Percentiles rank a stretch among this genome's conserved stretches.
Evolutionary conservation across 1,140 invertebrate species (phyloP).

Genomic region (Pogonomyrmex californicus): DNA sequence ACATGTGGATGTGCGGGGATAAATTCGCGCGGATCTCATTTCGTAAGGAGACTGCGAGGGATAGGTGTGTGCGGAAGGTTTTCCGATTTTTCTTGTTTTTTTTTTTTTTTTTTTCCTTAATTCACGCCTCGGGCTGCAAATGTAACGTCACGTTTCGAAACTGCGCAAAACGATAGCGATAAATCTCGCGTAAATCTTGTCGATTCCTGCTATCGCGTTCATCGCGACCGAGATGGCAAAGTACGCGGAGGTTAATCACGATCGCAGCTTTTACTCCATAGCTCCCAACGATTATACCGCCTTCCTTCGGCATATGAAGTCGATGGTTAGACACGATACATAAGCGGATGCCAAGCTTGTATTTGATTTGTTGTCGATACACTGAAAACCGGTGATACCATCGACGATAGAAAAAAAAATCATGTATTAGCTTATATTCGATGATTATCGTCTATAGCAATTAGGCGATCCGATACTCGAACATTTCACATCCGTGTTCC

Average conservation of each 20-base stretch:
- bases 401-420: constrained; percentile 21
- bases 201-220: constrained; percentile 4
- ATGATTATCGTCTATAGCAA: constrained; percentile 43
- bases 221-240: constrained; percentile 36
- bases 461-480: constrained; percentile 28
- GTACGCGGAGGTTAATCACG: constrained; percentile 49
- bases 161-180: not conserved
- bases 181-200: constrained; percentile 24
- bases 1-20: not conserved
- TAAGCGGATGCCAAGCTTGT: not conserved
- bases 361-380: constrained; percentile 32
- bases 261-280: constrained; percentile 14
- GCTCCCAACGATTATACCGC: constrained; percentile 9
- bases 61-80: not conserved
- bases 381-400: constrained; percentile 38
- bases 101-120: too few relatives aligned
- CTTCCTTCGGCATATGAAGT: constrained; percentile 6
- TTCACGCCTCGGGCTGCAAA: not conserved
- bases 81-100: not conserved
- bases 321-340: constrained; percentile 42
- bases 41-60: not conserved
- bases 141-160: constrained; percentile 4
- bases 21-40: not conserved
- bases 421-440: constrained; percentile 53
- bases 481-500: constrained; percentile 42